A percentile compares a stretch with the other conserved stretches of the same genome.
Evolutionary conservation across 2,888 invertebrate species (phyloP).

Genomic region (Deroplatys truncata): DNA sequence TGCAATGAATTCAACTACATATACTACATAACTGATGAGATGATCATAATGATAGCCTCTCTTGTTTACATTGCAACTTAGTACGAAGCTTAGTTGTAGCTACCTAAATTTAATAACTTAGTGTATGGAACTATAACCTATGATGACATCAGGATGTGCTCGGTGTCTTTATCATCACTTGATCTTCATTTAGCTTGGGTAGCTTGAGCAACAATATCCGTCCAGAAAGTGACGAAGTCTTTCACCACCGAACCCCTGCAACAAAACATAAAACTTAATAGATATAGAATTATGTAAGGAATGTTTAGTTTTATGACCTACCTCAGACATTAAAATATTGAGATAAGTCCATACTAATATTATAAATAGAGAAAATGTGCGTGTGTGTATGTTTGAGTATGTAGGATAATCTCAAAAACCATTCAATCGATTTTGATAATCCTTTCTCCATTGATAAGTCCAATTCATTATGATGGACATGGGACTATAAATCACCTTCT

Average conservation of each 20-base stretch:
- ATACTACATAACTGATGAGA: background rate
- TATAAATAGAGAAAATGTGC: too few relatives aligned
- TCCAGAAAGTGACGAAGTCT: slow-evolving; percentile 73
- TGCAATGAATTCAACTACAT: too few relatives aligned
- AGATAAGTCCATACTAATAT: too few relatives aligned
- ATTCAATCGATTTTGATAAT: too few relatives aligned
- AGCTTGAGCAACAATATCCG: slow-evolving; percentile 54
- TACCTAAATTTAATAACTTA: background rate
- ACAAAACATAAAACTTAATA: slow-evolving; percentile 34
- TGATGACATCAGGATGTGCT: background rate
- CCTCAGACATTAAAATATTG: too few relatives aligned
- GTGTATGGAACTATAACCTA: background rate
- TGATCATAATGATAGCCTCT: background rate
- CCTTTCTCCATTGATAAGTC: too few relatives aligned
- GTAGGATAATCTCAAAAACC: too few relatives aligned
- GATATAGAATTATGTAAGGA: too few relatives aligned
- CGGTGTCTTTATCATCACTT: background rate
- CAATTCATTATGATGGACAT: too few relatives aligned
- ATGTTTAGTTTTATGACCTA: too few relatives aligned
- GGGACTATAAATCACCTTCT: too few relatives aligned
- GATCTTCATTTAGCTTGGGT: background rate
- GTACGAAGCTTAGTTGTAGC: background rate
- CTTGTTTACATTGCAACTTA: background rate
- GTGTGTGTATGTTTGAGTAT: too few relatives aligned
- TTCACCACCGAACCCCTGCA: slow-evolving; percentile 71